phyloP scores from a whole-genome alignment of 2,888 invertebrate species.

The Cheilosia scutellata region DNA sequence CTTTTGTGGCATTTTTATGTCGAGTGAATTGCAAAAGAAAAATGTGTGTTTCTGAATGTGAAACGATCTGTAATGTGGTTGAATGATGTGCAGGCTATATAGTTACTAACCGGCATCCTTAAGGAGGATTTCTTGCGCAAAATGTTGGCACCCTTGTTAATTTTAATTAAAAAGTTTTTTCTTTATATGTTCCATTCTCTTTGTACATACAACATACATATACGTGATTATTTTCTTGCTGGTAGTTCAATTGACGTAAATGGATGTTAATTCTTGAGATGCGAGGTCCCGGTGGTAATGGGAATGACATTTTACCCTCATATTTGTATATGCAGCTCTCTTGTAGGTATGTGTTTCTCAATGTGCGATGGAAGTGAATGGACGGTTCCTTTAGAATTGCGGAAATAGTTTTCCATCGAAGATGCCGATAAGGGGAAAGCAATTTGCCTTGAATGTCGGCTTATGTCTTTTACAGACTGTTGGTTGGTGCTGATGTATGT shows the following conservation, averaged over 20 bases:
- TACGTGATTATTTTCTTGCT: not conserved
- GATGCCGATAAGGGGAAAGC: too few species aligned
- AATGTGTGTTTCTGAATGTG: conserved; percentile 1
- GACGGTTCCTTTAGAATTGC: too few species aligned
- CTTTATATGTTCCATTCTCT: conserved; percentile 12
- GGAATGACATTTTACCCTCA: too few species aligned
- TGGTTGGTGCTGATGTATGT: too few species aligned
- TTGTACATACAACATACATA: too few species aligned
- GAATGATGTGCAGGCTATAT: not conserved
- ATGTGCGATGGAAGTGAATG: too few species aligned
- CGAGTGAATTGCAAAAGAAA: conserved; percentile 39
- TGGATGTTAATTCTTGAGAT: conserved; percentile 3
- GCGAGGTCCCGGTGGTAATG: too few species aligned
- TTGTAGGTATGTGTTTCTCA: too few species aligned
- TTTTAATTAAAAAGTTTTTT: conserved; percentile 69
- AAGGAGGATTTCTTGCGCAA: not conserved
- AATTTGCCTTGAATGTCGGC: too few species aligned
- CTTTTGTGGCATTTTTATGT: conserved; percentile 44
- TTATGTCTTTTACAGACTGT: too few species aligned
- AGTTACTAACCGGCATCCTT: not conserved
- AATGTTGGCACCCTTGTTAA: conserved; percentile 42
- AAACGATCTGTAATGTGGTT: conserved; percentile 4
- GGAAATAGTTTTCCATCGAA: too few species aligned
- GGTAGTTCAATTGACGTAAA: conserved; percentile 2
- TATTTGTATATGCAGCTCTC: too few species aligned